Conservation (phyloP, 2,797 vertebrate species). For the Halcyon leucocephala region DNA sequence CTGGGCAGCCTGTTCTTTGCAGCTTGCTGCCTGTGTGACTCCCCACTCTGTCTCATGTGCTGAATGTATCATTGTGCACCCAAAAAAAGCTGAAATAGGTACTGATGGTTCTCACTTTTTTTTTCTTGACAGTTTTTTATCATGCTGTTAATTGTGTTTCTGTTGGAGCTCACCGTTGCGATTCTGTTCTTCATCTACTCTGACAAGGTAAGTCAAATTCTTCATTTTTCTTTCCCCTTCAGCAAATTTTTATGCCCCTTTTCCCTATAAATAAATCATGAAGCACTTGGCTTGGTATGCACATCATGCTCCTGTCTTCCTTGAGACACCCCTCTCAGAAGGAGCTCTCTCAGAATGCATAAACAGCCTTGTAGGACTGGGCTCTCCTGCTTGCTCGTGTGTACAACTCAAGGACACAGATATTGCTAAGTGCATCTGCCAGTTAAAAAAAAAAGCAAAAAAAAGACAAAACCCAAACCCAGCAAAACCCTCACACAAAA, state of each 20-base stretch:
- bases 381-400: background rate
- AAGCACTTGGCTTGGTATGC: constrained; percentile 64
- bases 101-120: constrained; percentile 48
- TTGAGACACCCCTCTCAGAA: constrained; percentile 54
- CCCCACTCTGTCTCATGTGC: background rate
- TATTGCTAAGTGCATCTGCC: constrained; percentile 5
- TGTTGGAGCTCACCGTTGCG: constrained; percentile 91
- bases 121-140: constrained; percentile 92
- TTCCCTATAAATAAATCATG: constrained; percentile 69
- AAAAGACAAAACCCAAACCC: background rate
- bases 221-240: constrained; percentile 59
- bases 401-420: constrained; percentile 56
- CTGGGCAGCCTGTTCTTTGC: background rate
- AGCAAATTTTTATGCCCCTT: constrained; percentile 60
- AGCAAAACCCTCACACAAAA: background rate
- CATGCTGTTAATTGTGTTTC: constrained; percentile 93
- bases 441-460: background rate
- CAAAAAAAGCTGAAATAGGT: constrained; percentile 34
- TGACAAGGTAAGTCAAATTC: constrained; percentile 87
- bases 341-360: constrained; percentile 50
- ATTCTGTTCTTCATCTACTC: constrained; percentile 96
- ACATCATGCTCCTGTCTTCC: constrained; percentile 53
- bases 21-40: background rate
- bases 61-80: background rate
- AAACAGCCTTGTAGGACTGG: constrained; percentile 39